phyloP scores from a whole-genome alignment of 2,888 invertebrate species.

The Nemapogon koenigi region DNA sequence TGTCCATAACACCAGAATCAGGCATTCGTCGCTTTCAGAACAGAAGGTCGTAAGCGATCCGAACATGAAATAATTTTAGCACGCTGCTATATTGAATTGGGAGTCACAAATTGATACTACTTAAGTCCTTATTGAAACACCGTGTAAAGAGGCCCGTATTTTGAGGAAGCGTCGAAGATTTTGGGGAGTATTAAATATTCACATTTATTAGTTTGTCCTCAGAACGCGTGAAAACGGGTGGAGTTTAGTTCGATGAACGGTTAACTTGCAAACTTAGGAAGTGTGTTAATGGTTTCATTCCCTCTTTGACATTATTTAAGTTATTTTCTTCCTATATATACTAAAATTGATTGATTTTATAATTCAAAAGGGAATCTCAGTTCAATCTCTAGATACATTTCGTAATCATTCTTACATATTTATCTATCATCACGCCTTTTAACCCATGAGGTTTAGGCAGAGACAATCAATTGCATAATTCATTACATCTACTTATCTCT shows the following conservation, averaged over 20 bases:
- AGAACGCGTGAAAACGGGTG: conserved; percentile 31
- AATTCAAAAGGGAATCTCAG: no score
- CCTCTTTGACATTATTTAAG: conserved; percentile 10
- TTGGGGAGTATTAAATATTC: conserved; percentile 60
- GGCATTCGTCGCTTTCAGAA: conserved; percentile 14
- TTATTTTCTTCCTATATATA: conserved; percentile 2
- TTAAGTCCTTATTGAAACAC: conserved; percentile 55
- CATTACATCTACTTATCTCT: no score
- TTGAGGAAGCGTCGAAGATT: conserved; percentile 37
- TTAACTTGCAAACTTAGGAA: conserved; percentile 38
- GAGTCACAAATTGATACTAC: conserved; percentile 31
- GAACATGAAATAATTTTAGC: conserved; percentile 1
- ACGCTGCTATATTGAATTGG: conserved; percentile 4
- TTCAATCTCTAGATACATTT: no score
- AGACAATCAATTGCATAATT: no score
- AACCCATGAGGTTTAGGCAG: no score
- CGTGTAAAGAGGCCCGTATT: conserved; percentile 20
- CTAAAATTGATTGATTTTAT: no score
- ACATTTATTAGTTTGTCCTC: conserved; percentile 63
- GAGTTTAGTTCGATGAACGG: conserved; percentile 40
- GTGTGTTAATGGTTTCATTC: conserved; percentile 55
- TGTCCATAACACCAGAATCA: conserved; percentile 47
- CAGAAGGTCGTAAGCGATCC: conserved; percentile 14
- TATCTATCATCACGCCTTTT: no score
- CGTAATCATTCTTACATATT: no score